Evolutionary conservation across 1,140 invertebrate genomes (phyloP), one percentile per base, ranked within the genome.

Genomic region (Notospermus geniculatus): DNA sequence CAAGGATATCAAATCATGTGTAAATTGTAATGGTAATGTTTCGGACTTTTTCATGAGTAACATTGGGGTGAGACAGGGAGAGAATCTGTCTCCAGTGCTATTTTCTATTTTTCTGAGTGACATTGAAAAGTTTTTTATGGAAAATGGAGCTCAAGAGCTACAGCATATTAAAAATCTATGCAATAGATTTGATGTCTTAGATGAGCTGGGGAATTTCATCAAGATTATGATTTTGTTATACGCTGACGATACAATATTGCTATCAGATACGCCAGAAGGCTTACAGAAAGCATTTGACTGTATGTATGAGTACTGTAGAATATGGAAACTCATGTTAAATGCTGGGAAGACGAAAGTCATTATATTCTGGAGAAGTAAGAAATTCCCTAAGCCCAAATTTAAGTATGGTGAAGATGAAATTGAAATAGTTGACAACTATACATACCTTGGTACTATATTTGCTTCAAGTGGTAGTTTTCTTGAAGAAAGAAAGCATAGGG

Each of bases 21-120:
- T 66, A 19, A 62, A 45, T 57, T 54, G 45, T 22, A 43, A 55
- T 43, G 41, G 43, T 43, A 15, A 17, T 30, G n/a, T 59, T 17
- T 63, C 59, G 39, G 52, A 62, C 23, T 30, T 46, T 36, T 62
- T 64, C 46, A 19, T 13, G 11, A 43, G 19, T 17, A 15, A 28
- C 46, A 43, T 60, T 32, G 62, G 62, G 2, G 22, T 67, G 0
- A 64, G 53, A 45, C 67, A 64, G 56, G 64, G 64, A 19, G 64
- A 69, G 39, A 36, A 45, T n/a, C n/a, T n/a, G n/a, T n/a, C n/a
- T n/a, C n/a, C n/a, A n/a, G n/a, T n/a, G n/a, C n/a, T n/a, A n/a
- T 66, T 63, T 57, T 57, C 57, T 15, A 23, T 66, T 27, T 63
- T 59, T 55, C 41, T 63, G 13, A 66, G 60, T 50, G 61, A 62